Percentiles rank a stretch among this genome's conserved stretches.
Evolutionary conservation across 2,888 invertebrate genomes (phyloP).

Genomic region (Keiferia lycopersicella): DNA sequence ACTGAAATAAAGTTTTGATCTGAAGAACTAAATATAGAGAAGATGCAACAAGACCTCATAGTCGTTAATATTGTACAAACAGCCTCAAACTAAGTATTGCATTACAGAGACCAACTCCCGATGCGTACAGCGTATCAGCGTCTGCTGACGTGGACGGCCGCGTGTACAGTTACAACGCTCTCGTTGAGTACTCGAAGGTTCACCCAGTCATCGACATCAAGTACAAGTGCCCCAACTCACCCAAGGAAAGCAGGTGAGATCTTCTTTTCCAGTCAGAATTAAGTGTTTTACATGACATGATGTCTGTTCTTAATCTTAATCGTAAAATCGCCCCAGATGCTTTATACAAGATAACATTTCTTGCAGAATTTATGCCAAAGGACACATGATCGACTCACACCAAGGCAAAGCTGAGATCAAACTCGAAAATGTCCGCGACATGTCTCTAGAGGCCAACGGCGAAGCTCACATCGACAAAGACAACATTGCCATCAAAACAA

Average conservation of each 20-base stretch:
- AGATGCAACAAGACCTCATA: too few species aligned
- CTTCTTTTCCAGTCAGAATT: neutral
- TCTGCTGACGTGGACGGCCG: constrained; percentile 80
- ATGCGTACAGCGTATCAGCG: constrained; percentile 59
- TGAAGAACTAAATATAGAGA: too few species aligned
- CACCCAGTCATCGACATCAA: constrained; percentile 81
- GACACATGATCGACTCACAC: constrained; percentile 71
- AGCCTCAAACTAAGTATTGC: constrained; percentile 3
- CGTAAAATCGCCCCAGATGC: neutral
- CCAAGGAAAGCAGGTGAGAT: constrained; percentile 57
- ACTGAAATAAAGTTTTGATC: neutral
- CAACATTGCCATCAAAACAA: constrained; percentile 82
- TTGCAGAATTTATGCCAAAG: constrained; percentile 64
- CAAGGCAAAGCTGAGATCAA: constrained; percentile 82
- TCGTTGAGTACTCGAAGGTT: constrained; percentile 76
- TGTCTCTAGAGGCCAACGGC: constrained; percentile 76
- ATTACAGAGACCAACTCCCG: constrained; percentile 60
- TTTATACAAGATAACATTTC: neutral
- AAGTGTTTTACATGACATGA: neutral
- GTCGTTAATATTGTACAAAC: too few species aligned
- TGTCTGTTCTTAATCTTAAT: neutral
- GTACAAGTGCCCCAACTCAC: constrained; percentile 73
- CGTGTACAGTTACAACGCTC: constrained; percentile 79
- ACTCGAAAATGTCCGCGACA: constrained; percentile 75
- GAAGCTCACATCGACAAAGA: constrained; percentile 83